A percentile compares a stretch with the other conserved stretches of the same genome.
phyloP scores from a whole-genome alignment of 2,113 vertebrate species.

The Heliornis fulica region DNA sequence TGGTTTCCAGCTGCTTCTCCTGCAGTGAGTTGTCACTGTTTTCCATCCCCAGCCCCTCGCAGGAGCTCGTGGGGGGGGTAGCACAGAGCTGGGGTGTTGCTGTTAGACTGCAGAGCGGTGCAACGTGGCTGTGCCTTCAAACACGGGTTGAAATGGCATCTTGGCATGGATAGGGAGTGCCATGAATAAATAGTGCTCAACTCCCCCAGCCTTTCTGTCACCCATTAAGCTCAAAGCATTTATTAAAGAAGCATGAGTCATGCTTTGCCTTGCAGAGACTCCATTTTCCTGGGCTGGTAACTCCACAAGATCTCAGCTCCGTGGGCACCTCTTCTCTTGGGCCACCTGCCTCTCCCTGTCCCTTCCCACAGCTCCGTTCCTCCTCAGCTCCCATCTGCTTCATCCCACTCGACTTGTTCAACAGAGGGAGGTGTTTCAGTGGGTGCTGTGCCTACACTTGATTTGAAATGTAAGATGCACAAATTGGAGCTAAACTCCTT shows the following conservation, averaged over 20 bases:
- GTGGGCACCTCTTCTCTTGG: neutral
- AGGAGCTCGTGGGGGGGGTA: neutral
- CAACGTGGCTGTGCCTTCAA: neutral
- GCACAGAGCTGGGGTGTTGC: neutral
- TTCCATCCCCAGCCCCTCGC: neutral
- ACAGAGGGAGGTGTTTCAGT: neutral
- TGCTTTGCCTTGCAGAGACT: neutral
- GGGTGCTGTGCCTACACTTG: neutral
- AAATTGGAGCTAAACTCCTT: neutral
- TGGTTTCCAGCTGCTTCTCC: neutral
- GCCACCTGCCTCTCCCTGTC: neutral
- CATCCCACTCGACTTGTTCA: neutral
- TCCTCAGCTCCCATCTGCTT: neutral
- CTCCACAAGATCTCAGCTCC: neutral
- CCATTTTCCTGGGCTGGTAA: neutral
- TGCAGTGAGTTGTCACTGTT: neutral
- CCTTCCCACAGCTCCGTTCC: neutral
- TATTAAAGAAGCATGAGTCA: neutral
- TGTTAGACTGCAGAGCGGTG: neutral
- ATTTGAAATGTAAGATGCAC: neutral
- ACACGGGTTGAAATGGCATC: neutral
- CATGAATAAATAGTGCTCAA: rapidly evolving
- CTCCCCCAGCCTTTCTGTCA: neutral
- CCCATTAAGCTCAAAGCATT: neutral
- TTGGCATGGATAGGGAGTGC: neutral